Conservation (phyloP, 2,888 invertebrate species). For the Heliconius charithonia region DNA sequence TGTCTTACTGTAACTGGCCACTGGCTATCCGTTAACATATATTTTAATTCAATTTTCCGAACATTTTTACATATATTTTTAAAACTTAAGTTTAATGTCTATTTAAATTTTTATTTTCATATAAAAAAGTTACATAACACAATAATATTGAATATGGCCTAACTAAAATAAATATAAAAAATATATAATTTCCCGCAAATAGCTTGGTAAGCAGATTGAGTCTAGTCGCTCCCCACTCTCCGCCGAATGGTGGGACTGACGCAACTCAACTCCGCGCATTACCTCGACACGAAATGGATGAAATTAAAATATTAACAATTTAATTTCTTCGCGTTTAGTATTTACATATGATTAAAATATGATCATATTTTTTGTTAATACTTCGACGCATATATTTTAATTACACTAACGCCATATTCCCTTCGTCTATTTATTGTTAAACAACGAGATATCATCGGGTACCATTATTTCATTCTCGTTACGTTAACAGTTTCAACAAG, state of each 20-base stretch:
- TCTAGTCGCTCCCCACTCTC: no score
- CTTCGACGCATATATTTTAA: background rate
- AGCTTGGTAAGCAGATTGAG: no score
- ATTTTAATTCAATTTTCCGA: conserved; percentile 16
- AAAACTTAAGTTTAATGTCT: background rate
- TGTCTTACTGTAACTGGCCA: conserved; percentile 60
- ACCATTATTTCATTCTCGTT: conserved; percentile 39
- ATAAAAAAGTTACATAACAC: background rate
- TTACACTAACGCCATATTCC: background rate
- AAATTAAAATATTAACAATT: no score
- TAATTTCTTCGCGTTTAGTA: background rate
- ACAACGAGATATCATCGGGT: conserved; percentile 30
- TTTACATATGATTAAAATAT: no score
- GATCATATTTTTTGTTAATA: background rate
- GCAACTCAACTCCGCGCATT: no score
- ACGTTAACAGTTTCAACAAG: conserved; percentile 51
- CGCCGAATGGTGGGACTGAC: no score
- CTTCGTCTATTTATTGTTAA: background rate
- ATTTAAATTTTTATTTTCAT: background rate
- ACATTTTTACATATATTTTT: background rate
- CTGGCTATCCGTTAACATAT: conserved; percentile 36
- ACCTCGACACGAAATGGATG: no score
- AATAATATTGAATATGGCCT: background rate
- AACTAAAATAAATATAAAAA: background rate
- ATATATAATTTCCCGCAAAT: conserved; percentile 4